These are phyloP conservation scores for Belonocnema kinseyi DNA, from an alignment of 1,140 invertebrate genomes.

Conservation along the genomic window DNA sequence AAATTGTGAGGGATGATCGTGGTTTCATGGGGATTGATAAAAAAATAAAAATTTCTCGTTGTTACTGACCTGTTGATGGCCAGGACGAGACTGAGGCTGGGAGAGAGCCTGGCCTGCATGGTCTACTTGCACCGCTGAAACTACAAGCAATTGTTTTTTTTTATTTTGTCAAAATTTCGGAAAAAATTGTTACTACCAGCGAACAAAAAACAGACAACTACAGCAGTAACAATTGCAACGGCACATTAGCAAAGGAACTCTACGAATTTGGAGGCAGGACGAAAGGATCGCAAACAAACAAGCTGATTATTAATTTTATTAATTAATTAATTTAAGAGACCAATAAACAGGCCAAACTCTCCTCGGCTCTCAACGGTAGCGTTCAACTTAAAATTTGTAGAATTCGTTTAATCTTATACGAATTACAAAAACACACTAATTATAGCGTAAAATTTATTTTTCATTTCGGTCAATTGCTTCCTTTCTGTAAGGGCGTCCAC, in stretches of 20 bases:
- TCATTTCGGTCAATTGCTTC: background rate
- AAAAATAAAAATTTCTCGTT: conserved; percentile 64
- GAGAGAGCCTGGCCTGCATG: conserved; percentile 75
- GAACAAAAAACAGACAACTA: conserved; percentile 44
- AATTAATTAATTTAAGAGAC: conserved; percentile 22
- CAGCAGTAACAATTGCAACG: conserved; percentile 34
- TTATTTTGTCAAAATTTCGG: conserved; percentile 63
- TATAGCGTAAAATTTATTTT: background rate
- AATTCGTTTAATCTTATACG: conserved; percentile 51
- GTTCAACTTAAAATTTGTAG: conserved; percentile 57
- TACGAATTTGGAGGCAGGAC: conserved; percentile 56
- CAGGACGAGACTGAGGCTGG: conserved; percentile 74
- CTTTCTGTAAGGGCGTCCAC: background rate
- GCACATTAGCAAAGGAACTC: conserved; percentile 46
- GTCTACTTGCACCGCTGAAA: conserved; percentile 75
- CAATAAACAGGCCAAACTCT: conserved; percentile 66
- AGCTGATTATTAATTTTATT: background rate
- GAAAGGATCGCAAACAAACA: conserved; percentile 31
- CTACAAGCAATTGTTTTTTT: conserved; percentile 72
- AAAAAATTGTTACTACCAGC: conserved; percentile 44
- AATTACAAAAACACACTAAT: conserved; percentile 20
- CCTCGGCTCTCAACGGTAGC: conserved; percentile 57
- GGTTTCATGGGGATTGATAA: conserved; percentile 53
- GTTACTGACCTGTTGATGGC: conserved; percentile 75
- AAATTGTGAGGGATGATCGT: conserved; percentile 15